Percentiles rank a stretch among this genome's conserved stretches.
Conservation (phyloP, 2,113 vertebrate species). For the Macquaria ambigua region DNA sequence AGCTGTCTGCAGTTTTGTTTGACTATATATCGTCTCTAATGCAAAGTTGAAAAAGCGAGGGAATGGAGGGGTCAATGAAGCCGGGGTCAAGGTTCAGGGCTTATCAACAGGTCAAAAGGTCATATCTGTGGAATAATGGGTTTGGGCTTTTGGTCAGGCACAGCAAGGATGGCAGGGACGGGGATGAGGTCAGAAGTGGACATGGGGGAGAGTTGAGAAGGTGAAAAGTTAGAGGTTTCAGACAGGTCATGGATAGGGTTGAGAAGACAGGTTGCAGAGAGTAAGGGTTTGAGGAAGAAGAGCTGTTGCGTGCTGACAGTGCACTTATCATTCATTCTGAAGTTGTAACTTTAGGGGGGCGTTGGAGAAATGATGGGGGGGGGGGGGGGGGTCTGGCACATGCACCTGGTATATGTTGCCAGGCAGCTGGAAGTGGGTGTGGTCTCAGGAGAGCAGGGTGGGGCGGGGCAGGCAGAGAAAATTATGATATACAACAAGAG, state of each 20-base stretch:
- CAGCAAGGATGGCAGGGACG: slow-evolving; percentile 37
- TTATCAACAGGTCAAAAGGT: slow-evolving; percentile 34
- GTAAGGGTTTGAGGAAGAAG: slow-evolving; percentile 26
- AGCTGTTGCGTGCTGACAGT: slow-evolving; percentile 71
- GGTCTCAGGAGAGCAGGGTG: slow-evolving; percentile 53
- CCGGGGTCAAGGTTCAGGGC: slow-evolving; percentile 23
- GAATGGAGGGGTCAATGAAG: slow-evolving; percentile 34
- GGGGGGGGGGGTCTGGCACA: slow-evolving; percentile 72
- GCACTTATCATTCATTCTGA: slow-evolving; percentile 75
- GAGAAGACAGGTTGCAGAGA: slow-evolving; percentile 35
- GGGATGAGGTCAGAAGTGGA: slow-evolving; percentile 33
- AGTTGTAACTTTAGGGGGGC: slow-evolving; percentile 50
- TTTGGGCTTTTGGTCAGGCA: slow-evolving; percentile 58
- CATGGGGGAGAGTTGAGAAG: background rate
- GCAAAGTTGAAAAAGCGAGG: slow-evolving; percentile 61
- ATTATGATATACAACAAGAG: slow-evolving; percentile 53
- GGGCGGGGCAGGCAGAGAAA: slow-evolving; percentile 69
- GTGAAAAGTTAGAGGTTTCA: slow-evolving; percentile 25
- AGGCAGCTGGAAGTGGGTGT: slow-evolving; percentile 76
- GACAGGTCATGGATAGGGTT: slow-evolving; percentile 21
- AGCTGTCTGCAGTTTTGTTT: slow-evolving; percentile 60
- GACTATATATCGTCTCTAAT: slow-evolving; percentile 62
- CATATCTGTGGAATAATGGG: slow-evolving; percentile 35
- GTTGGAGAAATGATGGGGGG: background rate
- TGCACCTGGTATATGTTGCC: slow-evolving; percentile 82